Evolutionary conservation across 2,888 invertebrate species (phyloP), one percentile per base, ranked within the genome.

Genomic region (Sphaeridia pumilis): DNA sequence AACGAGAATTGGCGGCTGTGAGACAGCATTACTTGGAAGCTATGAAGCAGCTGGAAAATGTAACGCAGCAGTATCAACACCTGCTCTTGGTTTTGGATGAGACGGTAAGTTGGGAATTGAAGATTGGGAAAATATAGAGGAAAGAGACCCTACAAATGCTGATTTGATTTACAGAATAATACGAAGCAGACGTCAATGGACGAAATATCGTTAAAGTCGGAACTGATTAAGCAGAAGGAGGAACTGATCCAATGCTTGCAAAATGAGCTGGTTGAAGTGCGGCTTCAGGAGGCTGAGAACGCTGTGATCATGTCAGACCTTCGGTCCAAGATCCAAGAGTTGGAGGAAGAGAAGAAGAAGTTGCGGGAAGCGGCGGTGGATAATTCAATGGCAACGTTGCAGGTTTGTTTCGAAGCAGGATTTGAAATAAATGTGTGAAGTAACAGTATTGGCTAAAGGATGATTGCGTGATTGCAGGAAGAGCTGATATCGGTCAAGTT

Each of bases 401-500:
- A 98, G n/a, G n/a, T n/a, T n/a, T n/a, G n/a, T n/a, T n/a, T n/a
- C n/a, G n/a, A n/a, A n/a, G n/a, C n/a, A n/a, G n/a, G n/a, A n/a
- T n/a, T n/a, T n/a, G n/a, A n/a, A n/a, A n/a, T n/a, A n/a, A n/a
- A n/a, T n/a, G n/a, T n/a, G n/a, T n/a, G n/a, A n/a, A n/a, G n/a
- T n/a, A n/a, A n/a, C n/a, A n/a, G n/a, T n/a, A n/a, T n/a, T n/a
- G n/a, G n/a, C n/a, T n/a, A n/a, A n/a, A n/a, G n/a, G n/a, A n/a
- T n/a, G n/a, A n/a, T n/a, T n/a, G n/a, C n/a, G n/a, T n/a, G n/a
- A n/a, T n/a, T n/a, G n/a, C n/a, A n/a, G 60, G 97, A 98, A 69
- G 97, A 98, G 73, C 74, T 98, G 55, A 95, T 95, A 62, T 93
- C 95, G 1, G 93, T 94, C 28, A 97, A 97, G 71, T 75, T 98